Evolutionary conservation across 2,113 vertebrate genomes (phyloP), one percentile per base, ranked within the genome.

Genomic region (Sebastes schlegelii): DNA sequence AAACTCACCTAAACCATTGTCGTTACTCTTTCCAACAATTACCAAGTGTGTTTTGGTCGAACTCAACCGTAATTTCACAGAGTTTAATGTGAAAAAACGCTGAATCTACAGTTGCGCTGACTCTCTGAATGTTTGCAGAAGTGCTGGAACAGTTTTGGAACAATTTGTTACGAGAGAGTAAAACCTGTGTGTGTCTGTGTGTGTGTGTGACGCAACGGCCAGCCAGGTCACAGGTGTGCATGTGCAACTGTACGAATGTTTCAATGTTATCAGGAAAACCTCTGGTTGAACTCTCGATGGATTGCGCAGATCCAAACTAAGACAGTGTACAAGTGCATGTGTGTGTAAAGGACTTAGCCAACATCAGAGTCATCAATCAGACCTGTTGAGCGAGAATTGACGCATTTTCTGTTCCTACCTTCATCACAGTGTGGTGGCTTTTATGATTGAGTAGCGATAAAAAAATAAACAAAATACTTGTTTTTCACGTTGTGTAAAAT

Each of bases 201-300:
- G 48, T 70, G 14, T 19, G 8, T 0, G 2, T 70, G 71, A 71
- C 42, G 40, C 65, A 73, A 49, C n/a, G 60, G 23, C 49, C 16
- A 40, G 62, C 26, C 45, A 55, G 65, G 66, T 48, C 73, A 73
- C 79, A 76, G 65, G 76, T 86, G 73, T 80, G 64, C 77, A 70
- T 65, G 68, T 72, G 54, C 46, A 63, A 69, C 60, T 69, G 63
- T 71, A 71, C 17, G 7, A 65, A n/a, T 67, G 40, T 79, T 63
- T 79, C 80, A 79, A 79, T 84, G 74, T 88, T 90, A 92, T 90
- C 86, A 86, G 77, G 60, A 84, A 74, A 88, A 81, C 85, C 88
- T 89, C 54, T 34, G 54, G 67, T 19, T 93, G 91, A 91, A 92
- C 90, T 85, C 82, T 77, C 16, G 2, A 23, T 48, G 68, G 80